Conservation (phyloP, 1,140 invertebrate genomes). For the Camponotus pennsylvanicus region DNA sequence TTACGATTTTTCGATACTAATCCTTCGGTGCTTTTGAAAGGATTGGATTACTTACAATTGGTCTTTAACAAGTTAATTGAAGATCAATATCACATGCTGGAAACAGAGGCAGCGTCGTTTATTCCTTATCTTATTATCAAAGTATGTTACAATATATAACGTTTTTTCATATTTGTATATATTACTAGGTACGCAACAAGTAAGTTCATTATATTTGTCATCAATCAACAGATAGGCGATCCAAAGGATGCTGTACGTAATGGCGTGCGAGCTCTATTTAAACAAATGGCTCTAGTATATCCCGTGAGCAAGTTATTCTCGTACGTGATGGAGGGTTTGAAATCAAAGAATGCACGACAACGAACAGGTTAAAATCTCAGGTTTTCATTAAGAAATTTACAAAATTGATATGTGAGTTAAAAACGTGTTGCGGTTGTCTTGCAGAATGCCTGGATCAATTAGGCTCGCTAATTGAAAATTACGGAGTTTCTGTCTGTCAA, state of each 20-base stretch:
- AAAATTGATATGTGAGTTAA: background rate
- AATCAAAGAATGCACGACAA: constrained; percentile 98
- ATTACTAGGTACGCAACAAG: constrained; percentile 22
- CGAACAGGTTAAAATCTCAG: constrained; percentile 88
- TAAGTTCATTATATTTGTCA: constrained; percentile 31
- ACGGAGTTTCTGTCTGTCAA: constrained; percentile 94
- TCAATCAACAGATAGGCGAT: constrained; percentile 93
- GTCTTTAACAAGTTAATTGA: constrained; percentile 94
- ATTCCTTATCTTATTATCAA: constrained; percentile 97
- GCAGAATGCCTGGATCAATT: constrained; percentile 97
- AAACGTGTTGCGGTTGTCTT: constrained; percentile 55
- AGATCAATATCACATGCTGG: constrained; percentile 94
- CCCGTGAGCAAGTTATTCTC: constrained; percentile 96
- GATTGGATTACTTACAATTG: constrained; percentile 95
- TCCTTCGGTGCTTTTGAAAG: constrained; percentile 97
- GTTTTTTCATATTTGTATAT: constrained; percentile 4
- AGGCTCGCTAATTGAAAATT: constrained; percentile 94
- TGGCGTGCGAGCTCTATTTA: constrained; percentile 94
- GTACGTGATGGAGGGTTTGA: constrained; percentile 97
- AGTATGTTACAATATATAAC: constrained; percentile 84
- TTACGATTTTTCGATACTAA: constrained; percentile 99
- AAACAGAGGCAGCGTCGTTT: constrained; percentile 97
- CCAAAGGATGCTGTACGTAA: constrained; percentile 97
- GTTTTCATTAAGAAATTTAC: background rate
- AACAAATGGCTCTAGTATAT: constrained; percentile 94